phyloP scores from a whole-genome alignment of 2,113 vertebrate species.

The Melanotaenia duboulayi region DNA sequence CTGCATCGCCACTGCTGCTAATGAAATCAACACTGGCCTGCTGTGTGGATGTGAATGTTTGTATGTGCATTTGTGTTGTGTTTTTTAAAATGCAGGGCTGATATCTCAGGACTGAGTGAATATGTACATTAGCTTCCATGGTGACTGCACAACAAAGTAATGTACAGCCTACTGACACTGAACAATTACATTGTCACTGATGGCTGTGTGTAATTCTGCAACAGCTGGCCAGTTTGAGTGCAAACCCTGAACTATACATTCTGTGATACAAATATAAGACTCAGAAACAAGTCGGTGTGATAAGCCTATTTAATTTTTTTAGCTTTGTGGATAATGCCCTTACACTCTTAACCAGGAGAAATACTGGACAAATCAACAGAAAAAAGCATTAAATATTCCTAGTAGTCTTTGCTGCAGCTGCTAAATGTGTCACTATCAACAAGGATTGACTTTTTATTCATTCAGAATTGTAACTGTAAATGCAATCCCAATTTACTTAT shows the following conservation, averaged over 20 bases:
- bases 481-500: background rate
- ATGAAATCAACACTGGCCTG: constrained; percentile 51
- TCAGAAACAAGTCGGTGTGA: background rate
- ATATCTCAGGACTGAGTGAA: constrained; percentile 60
- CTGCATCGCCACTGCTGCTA: constrained; percentile 41
- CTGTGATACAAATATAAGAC: background rate
- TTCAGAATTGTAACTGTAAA: background rate
- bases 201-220: constrained; percentile 7
- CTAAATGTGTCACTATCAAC: background rate
- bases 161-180: constrained; percentile 26
- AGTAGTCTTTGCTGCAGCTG: background rate
- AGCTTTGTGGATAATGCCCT: background rate
- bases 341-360: background rate
- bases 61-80: constrained; percentile 11
- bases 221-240: constrained; percentile 2
- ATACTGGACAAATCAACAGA: background rate
- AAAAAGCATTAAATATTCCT: background rate
- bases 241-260: background rate
- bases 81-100: constrained; percentile 38
- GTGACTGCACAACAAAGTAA: constrained; percentile 37
- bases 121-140: constrained; percentile 45
- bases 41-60: constrained; percentile 7
- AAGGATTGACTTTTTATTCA: background rate
- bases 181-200: constrained; percentile 28
- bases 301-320: background rate